Evolutionary conservation across 1,140 invertebrate species (phyloP), one percentile per base, ranked within the genome.

Genomic region (Philopotamus ludificatus): DNA sequence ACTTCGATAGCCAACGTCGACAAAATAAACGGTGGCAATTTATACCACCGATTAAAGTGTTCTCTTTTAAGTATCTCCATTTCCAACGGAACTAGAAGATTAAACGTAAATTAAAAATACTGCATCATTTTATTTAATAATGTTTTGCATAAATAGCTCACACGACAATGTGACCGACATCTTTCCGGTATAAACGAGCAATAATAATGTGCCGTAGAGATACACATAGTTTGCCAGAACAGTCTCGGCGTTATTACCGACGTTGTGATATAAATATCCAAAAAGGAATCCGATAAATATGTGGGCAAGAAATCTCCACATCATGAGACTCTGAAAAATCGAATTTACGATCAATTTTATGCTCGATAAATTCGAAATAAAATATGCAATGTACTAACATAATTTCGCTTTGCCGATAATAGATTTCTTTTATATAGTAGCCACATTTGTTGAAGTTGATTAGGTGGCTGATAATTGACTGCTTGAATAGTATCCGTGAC

Each of bases 91-190:
- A 95, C 92, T 93, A 80, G 58, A 85, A 85, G 23, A 18, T 53
- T 28, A 58, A 51, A 39, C 16, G 49, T 23, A 42, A 45, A 65
- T 59, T 2, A 25, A 58, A 50, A 21, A 45, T 51, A 45, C n/a
- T 50, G 34, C 8, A 50, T 26, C 8, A 26, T 8, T 54, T 8
- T 28, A 53, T 45, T n/a, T 22, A 47, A 49, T 54, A 57, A 16
- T 63, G 41, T 41, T 60, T 49, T 55, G 47, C 9, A 22, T 22
- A 4, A 42, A 68, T 20, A 55, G 89, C 91, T 93, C 84, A 95
- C 94, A 97, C 58, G 92, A 92, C 66, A 97, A 79, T 44, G 94
- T 92, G n/a, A 95, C 95, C 2, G 94, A 92, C 94, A 97, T 97
- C 79, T 96, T 91, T 51, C 94, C 93, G 8, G 94, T 95, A 73